phyloP scores from a whole-genome alignment of 2,888 invertebrate species.

The Agonopterix heracliana region DNA sequence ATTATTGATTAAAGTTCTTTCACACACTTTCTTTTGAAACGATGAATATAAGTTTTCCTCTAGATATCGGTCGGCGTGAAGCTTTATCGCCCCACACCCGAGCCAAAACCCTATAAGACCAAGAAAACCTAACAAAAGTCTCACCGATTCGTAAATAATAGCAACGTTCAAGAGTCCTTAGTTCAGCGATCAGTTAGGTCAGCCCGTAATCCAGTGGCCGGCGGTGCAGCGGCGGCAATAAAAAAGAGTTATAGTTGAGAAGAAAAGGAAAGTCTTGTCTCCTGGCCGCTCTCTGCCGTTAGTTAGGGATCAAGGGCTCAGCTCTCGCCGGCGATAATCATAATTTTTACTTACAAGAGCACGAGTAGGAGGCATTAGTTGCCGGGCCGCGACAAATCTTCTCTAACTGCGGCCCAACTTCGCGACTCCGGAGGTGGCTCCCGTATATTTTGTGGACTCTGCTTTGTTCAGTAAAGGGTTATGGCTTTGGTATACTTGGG shows the following conservation, averaged over 20 bases:
- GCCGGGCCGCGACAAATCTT: constrained; percentile 69
- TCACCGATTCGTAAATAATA: constrained; percentile 39
- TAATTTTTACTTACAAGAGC: constrained; percentile 76
- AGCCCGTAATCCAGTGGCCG: constrained; percentile 64
- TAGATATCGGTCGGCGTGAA: too few relatives aligned
- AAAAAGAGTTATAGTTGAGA: constrained; percentile 76
- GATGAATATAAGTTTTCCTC: too few relatives aligned
- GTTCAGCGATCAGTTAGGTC: constrained; percentile 53
- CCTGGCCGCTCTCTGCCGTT: constrained; percentile 45
- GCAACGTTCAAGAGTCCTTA: constrained; percentile 42
- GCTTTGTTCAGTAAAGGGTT: background rate
- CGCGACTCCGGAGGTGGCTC: constrained; percentile 47
- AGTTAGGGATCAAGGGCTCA: constrained; percentile 73
- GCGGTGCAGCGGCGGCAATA: constrained; percentile 58
- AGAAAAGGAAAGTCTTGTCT: constrained; percentile 69
- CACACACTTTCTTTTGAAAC: too few relatives aligned
- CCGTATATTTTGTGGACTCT: constrained; percentile 47
- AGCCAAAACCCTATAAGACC: background rate
- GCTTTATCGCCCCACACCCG: too few relatives aligned
- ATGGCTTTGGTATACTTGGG: background rate
- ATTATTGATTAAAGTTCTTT: too few relatives aligned
- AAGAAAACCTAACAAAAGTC: background rate
- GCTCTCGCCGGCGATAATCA: constrained; percentile 70
- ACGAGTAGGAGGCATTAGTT: constrained; percentile 61
- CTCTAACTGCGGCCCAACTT: constrained; percentile 69